Base-by-base conservation (phyloP, 2,113 vertebrate genomes). In the Rhinogobius similis region DNA sequence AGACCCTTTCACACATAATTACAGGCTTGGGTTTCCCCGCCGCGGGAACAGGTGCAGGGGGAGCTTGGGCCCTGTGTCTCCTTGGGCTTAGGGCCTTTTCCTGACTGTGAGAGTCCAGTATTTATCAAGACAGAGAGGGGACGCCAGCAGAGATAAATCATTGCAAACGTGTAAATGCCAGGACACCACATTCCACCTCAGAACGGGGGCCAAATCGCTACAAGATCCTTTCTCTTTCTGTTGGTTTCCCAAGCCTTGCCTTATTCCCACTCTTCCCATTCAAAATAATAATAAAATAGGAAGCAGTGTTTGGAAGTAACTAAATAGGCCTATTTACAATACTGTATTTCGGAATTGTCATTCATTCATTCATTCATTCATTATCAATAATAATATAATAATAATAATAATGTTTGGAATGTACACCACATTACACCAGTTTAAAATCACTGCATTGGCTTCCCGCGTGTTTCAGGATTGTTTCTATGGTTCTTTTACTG, bases 1-100 rank as follows among this genome's bases (percentile, higher is more conserved):
- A 91, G 80, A 63, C 84, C 82, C 82, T 90, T 90, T 88, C 89
- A 91, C 88, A 90, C 90, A 87, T 90, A 90, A 91, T 90, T 90
- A 90, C 87, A 87, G 83, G 81, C 83, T 89, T 80, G 83, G 70
- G 27, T 90, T 89, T 85, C 82, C 82, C 83, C 43, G 70, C 75
- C 23, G 39, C 84, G 81, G 73, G 85, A 90, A 93, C 91, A 93
- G 91, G 91, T 92, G 91, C 89, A 88, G 69, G 77, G 79, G 78
- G 78, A 88, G 68, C 72, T 79, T 75, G 77, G 81, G 84, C 84
- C 83, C 78, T 76, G 82, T 89, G 89, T 89, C 91, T 92, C 89
- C 82, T 80, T 58, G 66, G 90, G 90, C 90, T 92, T 92, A 90
- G 77, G 76, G 68, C 68, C 82, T 87, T 88, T 91, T 88, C 81